These are phyloP conservation scores for Leucoma salicis DNA, from an alignment of 2,888 invertebrate genomes.

Conservation along the genomic window DNA sequence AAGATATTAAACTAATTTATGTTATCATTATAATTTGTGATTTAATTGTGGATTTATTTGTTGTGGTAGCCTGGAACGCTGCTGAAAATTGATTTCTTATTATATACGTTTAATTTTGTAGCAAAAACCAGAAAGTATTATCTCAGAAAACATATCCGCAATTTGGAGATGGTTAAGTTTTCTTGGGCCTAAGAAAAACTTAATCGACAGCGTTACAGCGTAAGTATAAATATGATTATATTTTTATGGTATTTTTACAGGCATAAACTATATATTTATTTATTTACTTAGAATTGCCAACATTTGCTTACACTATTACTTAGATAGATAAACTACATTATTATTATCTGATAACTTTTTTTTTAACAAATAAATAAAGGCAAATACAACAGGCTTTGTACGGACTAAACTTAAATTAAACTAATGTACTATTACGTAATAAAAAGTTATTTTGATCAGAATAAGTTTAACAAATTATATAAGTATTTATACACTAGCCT, in stretches of 20 bases:
- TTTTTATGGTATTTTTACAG: neutral
- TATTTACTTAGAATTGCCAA: too few species aligned
- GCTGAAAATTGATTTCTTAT: slow-evolving; percentile 1
- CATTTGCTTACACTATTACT: too few species aligned
- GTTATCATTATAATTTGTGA: slow-evolving; percentile 1
- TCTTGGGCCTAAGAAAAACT: slow-evolving; percentile 72
- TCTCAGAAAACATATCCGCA: slow-evolving; percentile 71
- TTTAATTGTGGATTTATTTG: slow-evolving; percentile 1
- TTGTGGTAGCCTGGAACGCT: too few species aligned
- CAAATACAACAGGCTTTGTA: too few species aligned
- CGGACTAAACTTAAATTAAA: too few species aligned
- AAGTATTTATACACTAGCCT: too few species aligned
- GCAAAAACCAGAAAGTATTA: slow-evolving; percentile 72
- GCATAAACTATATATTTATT: neutral
- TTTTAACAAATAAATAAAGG: too few species aligned
- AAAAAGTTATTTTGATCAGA: too few species aligned
- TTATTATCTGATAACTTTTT: too few species aligned
- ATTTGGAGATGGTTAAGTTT: slow-evolving; percentile 72
- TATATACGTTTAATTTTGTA: slow-evolving; percentile 35
- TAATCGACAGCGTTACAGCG: slow-evolving; percentile 70
- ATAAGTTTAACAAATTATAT: too few species aligned
- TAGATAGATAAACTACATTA: too few species aligned
- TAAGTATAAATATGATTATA: slow-evolving; percentile 47
- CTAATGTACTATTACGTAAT: too few species aligned
- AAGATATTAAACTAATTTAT: slow-evolving; percentile 44